Evolutionary conservation across 2,113 vertebrate species (phyloP).

Genomic region (Naja naja): DNA sequence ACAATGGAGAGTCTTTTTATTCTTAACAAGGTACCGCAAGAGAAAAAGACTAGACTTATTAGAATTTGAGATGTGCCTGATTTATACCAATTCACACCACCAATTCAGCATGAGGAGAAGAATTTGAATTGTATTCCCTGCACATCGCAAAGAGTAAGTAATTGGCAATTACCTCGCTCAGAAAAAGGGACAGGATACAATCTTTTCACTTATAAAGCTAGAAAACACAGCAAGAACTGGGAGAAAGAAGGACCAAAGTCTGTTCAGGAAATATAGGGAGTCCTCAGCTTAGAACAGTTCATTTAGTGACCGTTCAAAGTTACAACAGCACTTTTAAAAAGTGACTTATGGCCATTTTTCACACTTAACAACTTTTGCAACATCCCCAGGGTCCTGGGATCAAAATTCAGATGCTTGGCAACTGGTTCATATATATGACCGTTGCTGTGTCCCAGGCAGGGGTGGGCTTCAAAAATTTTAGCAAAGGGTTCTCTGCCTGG

Average conservation of each 20-base stretch:
- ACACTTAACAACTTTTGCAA: background rate
- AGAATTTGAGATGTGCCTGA: constrained; percentile 42
- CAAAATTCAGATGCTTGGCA: background rate
- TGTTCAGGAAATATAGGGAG: background rate
- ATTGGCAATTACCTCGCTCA: constrained; percentile 60
- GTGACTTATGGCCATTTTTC: background rate
- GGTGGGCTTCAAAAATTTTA: too few relatives aligned
- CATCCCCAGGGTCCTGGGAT: background rate
- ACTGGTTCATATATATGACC: background rate
- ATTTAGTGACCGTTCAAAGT: background rate
- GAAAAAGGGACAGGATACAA: constrained; percentile 54
- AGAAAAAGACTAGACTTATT: constrained; percentile 40
- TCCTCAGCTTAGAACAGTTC: background rate
- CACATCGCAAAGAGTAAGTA: constrained; percentile 60
- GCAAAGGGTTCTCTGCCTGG: too few relatives aligned
- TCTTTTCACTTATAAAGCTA: constrained; percentile 48
- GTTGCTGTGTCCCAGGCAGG: background rate
- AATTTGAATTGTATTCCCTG: constrained; percentile 62
- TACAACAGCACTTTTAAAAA: background rate
- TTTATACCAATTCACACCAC: constrained; percentile 37
- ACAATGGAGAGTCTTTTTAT: constrained; percentile 35
- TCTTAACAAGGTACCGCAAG: constrained; percentile 51
- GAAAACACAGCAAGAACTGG: constrained; percentile 18
- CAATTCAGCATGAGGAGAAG: constrained; percentile 45
- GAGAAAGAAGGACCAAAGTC: background rate